Percentiles rank a stretch among this genome's conserved stretches.
These are phyloP conservation scores for Serilophus lunatus DNA, from an alignment of 2,113 vertebrate species.

Conservation along the genomic window DNA sequence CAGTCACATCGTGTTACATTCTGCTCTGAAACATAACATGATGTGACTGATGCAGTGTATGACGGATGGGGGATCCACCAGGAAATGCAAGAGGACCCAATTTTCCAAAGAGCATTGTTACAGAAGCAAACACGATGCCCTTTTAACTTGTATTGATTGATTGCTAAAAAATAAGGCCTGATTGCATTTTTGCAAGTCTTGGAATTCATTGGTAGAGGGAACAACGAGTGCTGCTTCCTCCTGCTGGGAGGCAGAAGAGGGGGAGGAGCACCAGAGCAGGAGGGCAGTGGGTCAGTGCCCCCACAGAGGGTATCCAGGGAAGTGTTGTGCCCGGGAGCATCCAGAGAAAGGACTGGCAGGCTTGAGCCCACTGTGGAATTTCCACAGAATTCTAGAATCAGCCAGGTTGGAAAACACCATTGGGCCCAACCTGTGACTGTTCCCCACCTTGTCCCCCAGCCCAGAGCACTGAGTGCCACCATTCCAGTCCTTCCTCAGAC, in stretches of 20 bases:
- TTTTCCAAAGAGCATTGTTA: constrained; percentile 65
- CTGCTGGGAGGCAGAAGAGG: neutral
- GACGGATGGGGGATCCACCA: constrained; percentile 57
- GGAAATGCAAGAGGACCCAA: constrained; percentile 51
- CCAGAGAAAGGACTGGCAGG: neutral
- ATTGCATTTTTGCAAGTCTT: constrained; percentile 18
- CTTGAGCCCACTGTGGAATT: accelerated
- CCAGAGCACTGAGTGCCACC: neutral
- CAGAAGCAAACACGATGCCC: constrained; percentile 61
- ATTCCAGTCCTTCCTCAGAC: accelerated
- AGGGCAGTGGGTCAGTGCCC: neutral
- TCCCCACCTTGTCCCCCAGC: neutral
- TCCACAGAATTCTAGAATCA: neutral
- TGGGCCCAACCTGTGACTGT: accelerated
- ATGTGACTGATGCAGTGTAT: constrained; percentile 38
- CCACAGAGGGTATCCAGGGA: neutral
- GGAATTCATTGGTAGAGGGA: constrained; percentile 23
- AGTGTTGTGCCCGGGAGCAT: neutral
- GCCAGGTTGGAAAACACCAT: neutral
- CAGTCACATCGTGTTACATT: neutral
- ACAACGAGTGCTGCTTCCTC: neutral
- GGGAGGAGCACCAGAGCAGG: neutral
- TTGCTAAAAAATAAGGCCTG: constrained; percentile 52
- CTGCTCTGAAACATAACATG: constrained; percentile 37
- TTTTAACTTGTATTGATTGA: constrained; percentile 69